Percentiles rank a stretch among this genome's conserved stretches.
These are phyloP conservation scores for Tokudaia muenninki DNA, from an alignment of 2,797 vertebrate species.

Conservation along the genomic window DNA sequence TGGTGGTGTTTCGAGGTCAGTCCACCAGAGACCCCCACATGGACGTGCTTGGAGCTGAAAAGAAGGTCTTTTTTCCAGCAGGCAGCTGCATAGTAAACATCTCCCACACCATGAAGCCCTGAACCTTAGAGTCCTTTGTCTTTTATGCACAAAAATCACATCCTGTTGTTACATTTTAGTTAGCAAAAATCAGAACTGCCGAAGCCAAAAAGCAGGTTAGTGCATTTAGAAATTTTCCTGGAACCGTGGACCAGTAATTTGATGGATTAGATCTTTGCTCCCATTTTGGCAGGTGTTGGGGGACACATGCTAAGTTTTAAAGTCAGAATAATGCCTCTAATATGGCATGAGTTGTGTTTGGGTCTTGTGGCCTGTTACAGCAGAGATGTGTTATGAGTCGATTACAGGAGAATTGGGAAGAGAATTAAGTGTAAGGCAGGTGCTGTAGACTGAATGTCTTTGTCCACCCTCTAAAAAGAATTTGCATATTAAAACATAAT, in stretches of 20 bases:
- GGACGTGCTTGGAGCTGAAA: background rate
- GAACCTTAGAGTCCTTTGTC: background rate
- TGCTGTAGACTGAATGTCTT: background rate
- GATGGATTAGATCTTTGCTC: background rate
- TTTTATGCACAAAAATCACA: background rate
- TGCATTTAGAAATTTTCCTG: background rate
- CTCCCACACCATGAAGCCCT: background rate
- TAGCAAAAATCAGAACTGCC: background rate
- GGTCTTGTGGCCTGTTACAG: background rate
- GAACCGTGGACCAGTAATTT: background rate
- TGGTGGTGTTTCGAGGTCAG: background rate
- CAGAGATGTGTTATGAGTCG: background rate
- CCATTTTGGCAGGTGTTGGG: background rate
- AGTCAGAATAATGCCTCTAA: background rate
- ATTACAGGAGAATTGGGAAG: background rate
- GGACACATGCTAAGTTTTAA: too few relatives aligned
- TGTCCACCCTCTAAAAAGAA: background rate
- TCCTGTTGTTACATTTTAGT: background rate
- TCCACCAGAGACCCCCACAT: too few relatives aligned
- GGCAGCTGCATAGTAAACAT: background rate
- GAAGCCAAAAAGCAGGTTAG: background rate
- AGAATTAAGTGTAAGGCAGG: background rate
- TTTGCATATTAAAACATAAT: background rate
- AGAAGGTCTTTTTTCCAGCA: background rate
- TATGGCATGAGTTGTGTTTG: too few relatives aligned